These are phyloP conservation scores for Germaria angustata DNA, from an alignment of 2,888 invertebrate species.

Conservation along the genomic window DNA sequence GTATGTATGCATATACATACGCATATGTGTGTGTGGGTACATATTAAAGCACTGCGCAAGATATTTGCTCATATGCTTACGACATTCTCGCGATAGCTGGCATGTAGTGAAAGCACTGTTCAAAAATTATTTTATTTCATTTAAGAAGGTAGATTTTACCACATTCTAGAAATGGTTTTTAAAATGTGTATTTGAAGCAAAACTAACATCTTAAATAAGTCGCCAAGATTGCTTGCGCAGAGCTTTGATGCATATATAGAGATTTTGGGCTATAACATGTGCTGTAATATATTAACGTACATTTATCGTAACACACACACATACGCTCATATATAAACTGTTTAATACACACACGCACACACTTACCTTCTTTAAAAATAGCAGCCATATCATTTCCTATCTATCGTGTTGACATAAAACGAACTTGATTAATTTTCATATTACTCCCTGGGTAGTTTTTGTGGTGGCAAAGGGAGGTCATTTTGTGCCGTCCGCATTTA, in stretches of 20 bases:
- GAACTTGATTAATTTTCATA: conserved; percentile 72
- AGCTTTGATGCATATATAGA: too few species aligned
- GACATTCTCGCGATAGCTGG: too few species aligned
- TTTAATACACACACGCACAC: not conserved
- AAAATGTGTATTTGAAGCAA: too few species aligned
- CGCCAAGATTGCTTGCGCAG: too few species aligned
- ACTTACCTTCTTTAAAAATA: not conserved
- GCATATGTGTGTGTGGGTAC: not conserved
- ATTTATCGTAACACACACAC: not conserved
- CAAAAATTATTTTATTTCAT: too few species aligned
- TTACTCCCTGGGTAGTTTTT: conserved; percentile 45
- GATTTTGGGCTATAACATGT: too few species aligned
- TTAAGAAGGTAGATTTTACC: too few species aligned
- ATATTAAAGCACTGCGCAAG: too few species aligned
- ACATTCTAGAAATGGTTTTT: too few species aligned
- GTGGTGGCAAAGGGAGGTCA: conserved; percentile 46
- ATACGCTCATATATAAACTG: not conserved
- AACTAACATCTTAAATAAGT: too few species aligned
- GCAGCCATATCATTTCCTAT: conserved; percentile 45
- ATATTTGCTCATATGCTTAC: too few species aligned
- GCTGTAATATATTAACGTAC: not conserved
- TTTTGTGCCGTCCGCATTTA: conserved; percentile 38
- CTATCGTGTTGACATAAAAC: conserved; percentile 71
- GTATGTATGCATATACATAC: not conserved
- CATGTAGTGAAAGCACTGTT: too few species aligned